Conservation (phyloP, 2,888 invertebrate genomes). For the Hydrotaea diabolus region DNA sequence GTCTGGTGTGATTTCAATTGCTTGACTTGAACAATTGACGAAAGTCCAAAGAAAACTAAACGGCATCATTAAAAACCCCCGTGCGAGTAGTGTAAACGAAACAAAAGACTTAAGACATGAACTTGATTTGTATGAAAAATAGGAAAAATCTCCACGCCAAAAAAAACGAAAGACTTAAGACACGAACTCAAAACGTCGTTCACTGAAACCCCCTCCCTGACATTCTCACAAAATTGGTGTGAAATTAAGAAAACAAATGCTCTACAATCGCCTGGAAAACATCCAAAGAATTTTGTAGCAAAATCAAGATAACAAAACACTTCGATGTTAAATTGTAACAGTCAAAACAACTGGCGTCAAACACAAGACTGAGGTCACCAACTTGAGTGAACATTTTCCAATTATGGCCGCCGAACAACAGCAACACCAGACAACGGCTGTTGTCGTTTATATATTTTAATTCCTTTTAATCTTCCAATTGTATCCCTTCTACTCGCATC, state of each 20-base stretch:
- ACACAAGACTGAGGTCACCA: slow-evolving; percentile 17
- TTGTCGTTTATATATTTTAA: neutral
- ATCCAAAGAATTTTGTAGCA: neutral
- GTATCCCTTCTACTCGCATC: neutral
- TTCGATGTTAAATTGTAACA: slow-evolving; percentile 2
- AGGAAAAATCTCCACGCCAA: neutral
- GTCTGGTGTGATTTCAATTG: slow-evolving; percentile 16
- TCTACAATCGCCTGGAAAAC: neutral
- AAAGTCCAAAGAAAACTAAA: neutral
- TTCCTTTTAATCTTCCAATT: neutral
- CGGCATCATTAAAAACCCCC: neutral
- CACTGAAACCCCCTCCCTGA: too few relatives aligned
- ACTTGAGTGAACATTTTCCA: neutral
- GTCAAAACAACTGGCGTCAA: neutral
- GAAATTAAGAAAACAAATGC: neutral
- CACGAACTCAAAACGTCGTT: neutral
- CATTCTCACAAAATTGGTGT: neutral
- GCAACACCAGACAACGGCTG: neutral
- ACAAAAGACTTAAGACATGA: slow-evolving; percentile 17
- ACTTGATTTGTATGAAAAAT: neutral
- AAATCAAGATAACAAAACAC: neutral
- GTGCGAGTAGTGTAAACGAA: neutral
- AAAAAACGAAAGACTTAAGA: neutral
- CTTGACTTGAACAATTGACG: neutral
- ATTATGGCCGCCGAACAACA: neutral